Evolutionary conservation across 2,888 invertebrate genomes (phyloP), one percentile per base, ranked within the genome.

Genomic region (Drosophila pseudotalamancana): DNA sequence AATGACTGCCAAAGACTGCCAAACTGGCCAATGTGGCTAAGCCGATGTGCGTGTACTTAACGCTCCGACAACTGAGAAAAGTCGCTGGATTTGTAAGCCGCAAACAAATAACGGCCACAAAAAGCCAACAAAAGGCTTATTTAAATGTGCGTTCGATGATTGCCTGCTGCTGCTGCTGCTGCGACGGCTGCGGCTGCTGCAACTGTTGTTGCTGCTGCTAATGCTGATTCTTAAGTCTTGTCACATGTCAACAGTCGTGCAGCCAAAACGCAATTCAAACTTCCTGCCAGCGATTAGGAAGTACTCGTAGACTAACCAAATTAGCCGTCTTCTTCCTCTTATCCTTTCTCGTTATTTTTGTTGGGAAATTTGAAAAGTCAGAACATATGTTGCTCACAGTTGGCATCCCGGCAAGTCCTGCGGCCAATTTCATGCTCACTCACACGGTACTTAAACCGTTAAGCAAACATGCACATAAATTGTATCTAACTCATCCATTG

Each of bases 61-160:
- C 49, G 27, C 40, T 31, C 21, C 18, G 25, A 5, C 34, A 32
- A 56, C 64, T 71, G 80, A 79, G 67, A 54, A 68, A 77, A 79
- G 79, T 86, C 87, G 79, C 54, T 66, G 78, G 77, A 84, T 84
- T 87, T 84, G 59, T 50, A 31, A 46, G 46, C 60, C 56, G 45
- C 74, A 64, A 16, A 74, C 61, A 64, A 54, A 29, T 45, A 27
- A 9, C 23, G 14, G 18, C 57, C 45, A 70, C 65, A 66, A 55
- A 55, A 45, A 64, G 74, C 65, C 66, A 80, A 80, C 87, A 80
- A 74, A 81, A 74, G 87, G 80, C 85, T 87, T 81, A 81, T 81
- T 81, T 64, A 68, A 87, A 87, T 81, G 67, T 65, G 70, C 73
- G 70, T 66, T 77, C 51, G 48, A 40, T 14, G 32, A 42, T 35